These are phyloP conservation scores for honey bee (Apis mellifera) DNA, from an alignment of 1,140 invertebrate genomes.

Conservation along the genomic window Amel_HAv3.1 CM009935.2:12216001-12216500, in stretches of 20 bases:
- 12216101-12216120: too few species aligned
- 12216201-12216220: too few species aligned
- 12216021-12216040: too few species aligned
- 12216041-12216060: neutral
- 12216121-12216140: too few species aligned
- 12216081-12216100: too few species aligned
- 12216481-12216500: conserved; percentile 74
- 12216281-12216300: neutral
- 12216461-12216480: conserved; percentile 82
- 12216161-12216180: too few species aligned
- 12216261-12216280: neutral
- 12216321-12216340: conserved; percentile 64
- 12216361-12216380: conserved; percentile 76
- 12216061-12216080: neutral
- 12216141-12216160: too few species aligned
- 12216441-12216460: conserved; percentile 82
- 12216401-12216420: neutral
- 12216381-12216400: conserved; percentile 58
- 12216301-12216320: conserved; percentile 22
- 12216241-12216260: too few species aligned
- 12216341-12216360: conserved; percentile 64
- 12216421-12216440: neutral
- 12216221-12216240: too few species aligned
- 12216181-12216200: too few species aligned
- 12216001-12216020: too few species aligned